These are phyloP conservation scores for Anthopleura xanthogrammica DNA, from an alignment of 92 coral and sea anemone species.

Conservation along the genomic window DNA sequence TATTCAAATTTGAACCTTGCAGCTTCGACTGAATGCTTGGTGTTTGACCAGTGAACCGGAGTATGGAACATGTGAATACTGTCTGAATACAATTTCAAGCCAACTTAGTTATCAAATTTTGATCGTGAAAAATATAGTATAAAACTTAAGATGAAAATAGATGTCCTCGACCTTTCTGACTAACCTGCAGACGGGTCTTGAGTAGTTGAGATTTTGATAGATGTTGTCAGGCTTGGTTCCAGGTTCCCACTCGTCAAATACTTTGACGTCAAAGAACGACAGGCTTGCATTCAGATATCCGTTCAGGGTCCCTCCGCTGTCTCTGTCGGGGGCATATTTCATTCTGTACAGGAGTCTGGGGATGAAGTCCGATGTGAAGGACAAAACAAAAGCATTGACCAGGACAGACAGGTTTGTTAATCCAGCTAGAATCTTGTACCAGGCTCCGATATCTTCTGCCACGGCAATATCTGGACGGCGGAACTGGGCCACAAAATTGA, in stretches of 20 bases:
- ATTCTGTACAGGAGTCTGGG: conserved; percentile 68
- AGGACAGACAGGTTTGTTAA: conserved; percentile 69
- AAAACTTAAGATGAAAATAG: no score
- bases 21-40: no score
- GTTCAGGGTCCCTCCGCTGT: conserved; percentile 56
- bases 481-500: conserved; percentile 79
- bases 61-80: no score
- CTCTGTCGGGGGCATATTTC: conserved; percentile 60
- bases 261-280: conserved; percentile 44
- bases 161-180: neutral
- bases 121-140: no score
- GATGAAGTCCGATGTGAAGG: conserved; percentile 81
- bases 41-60: no score
- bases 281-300: conserved; percentile 70
- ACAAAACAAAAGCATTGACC: conserved; percentile 72
- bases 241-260: conserved; percentile 30
- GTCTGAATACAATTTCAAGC: no score
- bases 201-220: conserved; percentile 36
- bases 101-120: no score
- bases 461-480: conserved; percentile 70
- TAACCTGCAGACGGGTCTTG: conserved; percentile 27
- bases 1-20: no score
- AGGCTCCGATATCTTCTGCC: conserved; percentile 87
- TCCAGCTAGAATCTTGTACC: conserved; percentile 62
- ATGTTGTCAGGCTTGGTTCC: conserved; percentile 55